Evolutionary conservation across 2,888 invertebrate species (phyloP).

Genomic region (Ectemnius continuus): DNA sequence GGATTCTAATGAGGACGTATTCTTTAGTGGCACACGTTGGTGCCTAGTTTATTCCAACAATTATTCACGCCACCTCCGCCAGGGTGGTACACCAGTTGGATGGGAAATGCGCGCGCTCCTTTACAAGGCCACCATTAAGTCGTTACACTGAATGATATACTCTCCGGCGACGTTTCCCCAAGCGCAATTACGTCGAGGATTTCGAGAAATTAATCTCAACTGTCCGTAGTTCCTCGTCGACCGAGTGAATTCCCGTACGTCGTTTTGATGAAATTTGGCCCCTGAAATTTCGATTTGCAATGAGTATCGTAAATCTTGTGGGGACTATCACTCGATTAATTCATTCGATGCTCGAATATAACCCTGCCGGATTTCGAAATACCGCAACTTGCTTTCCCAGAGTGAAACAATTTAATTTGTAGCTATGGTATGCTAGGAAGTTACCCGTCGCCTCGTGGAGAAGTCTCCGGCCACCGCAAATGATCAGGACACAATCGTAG

Average conservation of each 20-base stretch:
- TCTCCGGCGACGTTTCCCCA: constrained; percentile 20
- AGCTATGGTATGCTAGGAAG: not conserved
- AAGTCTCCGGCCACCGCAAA: not conserved
- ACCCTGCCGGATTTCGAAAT: too few species aligned
- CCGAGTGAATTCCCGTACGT: too few species aligned
- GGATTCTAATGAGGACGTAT: not conserved
- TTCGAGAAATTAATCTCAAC: constrained; percentile 32
- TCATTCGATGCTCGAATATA: too few species aligned
- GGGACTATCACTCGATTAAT: too few species aligned
- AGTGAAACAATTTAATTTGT: too few species aligned
- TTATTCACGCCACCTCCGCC: constrained; percentile 1
- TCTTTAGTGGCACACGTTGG: not conserved
- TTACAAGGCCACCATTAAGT: constrained; percentile 28
- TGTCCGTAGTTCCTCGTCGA: too few species aligned
- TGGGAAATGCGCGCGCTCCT: constrained; percentile 6
- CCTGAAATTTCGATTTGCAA: too few species aligned
- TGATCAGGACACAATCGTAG: not conserved
- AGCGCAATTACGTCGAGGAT: constrained; percentile 5
- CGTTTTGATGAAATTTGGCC: too few species aligned
- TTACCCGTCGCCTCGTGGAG: not conserved
- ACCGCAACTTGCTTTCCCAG: too few species aligned
- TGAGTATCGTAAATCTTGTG: too few species aligned
- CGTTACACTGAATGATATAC: constrained; percentile 30
- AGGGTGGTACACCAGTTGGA: not conserved
- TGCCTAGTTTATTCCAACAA: constrained; percentile 2